These are phyloP conservation scores for Semnornis frantzii DNA, from an alignment of 2,113 vertebrate species.

Conservation along the genomic window DNA sequence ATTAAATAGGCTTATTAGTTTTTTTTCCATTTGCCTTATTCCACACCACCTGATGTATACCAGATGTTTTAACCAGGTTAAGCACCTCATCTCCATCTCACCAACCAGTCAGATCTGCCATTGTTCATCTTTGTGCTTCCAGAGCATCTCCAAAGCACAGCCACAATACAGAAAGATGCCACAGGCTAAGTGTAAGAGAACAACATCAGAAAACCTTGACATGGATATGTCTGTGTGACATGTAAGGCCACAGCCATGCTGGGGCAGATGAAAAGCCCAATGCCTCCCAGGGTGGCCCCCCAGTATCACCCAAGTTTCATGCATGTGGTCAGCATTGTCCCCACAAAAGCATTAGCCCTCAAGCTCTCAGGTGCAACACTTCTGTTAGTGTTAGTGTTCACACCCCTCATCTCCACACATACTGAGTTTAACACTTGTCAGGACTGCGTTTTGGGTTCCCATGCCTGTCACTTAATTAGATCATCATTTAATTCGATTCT, in stretches of 20 bases:
- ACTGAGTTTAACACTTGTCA: neutral
- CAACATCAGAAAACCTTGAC: neutral
- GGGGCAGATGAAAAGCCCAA: neutral
- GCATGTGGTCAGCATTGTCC: neutral
- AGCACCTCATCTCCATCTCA: neutral
- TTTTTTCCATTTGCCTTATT: neutral
- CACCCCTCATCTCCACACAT: neutral
- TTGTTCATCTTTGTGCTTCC: neutral
- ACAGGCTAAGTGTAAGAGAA: neutral
- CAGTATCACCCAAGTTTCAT: neutral
- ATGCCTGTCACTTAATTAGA: constrained; percentile 33
- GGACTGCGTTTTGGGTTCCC: constrained; percentile 26
- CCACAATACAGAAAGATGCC: neutral
- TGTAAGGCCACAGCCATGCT: neutral
- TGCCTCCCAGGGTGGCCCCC: neutral
- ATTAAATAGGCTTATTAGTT: neutral
- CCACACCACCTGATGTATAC: neutral
- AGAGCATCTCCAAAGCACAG: neutral
- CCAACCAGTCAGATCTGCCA: neutral
- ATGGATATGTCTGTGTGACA: neutral
- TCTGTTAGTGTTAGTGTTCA: neutral
- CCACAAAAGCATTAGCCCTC: neutral
- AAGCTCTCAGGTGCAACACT: neutral
- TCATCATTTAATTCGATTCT: neutral
- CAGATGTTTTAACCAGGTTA: neutral